Percentiles rank a stretch among this genome's conserved stretches.
Evolutionary conservation across 2,888 invertebrate species (phyloP).

Genomic region (Heteromyza rotundicornis): DNA sequence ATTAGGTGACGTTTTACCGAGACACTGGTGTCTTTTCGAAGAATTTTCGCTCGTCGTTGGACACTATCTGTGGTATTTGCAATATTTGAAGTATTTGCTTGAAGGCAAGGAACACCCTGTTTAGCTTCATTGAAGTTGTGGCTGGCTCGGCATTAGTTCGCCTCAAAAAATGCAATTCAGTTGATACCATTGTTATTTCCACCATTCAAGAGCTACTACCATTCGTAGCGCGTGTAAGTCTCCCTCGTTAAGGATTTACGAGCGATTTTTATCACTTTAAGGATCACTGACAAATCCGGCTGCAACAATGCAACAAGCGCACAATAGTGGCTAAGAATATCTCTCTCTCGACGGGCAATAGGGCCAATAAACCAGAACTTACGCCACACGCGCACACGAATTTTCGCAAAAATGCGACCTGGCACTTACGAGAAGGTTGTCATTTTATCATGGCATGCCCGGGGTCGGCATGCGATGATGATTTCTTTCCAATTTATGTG

Average conservation of each 20-base stretch:
- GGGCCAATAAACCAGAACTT: background rate
- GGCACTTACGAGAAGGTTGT: background rate
- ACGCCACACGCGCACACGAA: slow-evolving; percentile 35
- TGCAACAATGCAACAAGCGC: slow-evolving; percentile 50
- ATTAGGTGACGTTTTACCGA: no score
- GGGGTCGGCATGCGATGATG: slow-evolving; percentile 53
- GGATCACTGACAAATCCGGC: slow-evolving; percentile 62
- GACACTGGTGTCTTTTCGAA: no score
- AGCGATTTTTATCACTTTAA: slow-evolving; percentile 63
- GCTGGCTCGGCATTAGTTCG: no score
- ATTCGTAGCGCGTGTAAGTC: slow-evolving; percentile 50
- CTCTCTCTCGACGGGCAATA: background rate
- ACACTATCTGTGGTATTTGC: no score
- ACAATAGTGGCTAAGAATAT: slow-evolving; percentile 49
- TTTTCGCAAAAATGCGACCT: slow-evolving; percentile 51
- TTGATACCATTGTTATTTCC: slow-evolving; percentile 19
- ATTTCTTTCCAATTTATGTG: slow-evolving; percentile 64
- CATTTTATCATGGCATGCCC: no score
- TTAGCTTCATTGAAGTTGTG: no score
- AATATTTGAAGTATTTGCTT: no score
- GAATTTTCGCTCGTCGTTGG: no score
- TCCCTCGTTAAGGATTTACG: slow-evolving; percentile 62
- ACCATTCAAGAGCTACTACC: no score
- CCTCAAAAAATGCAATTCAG: no score
- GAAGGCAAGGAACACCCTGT: no score